These are phyloP conservation scores for Crioceris asparagi DNA, from an alignment of 2,888 invertebrate species.

Conservation along the genomic window DNA sequence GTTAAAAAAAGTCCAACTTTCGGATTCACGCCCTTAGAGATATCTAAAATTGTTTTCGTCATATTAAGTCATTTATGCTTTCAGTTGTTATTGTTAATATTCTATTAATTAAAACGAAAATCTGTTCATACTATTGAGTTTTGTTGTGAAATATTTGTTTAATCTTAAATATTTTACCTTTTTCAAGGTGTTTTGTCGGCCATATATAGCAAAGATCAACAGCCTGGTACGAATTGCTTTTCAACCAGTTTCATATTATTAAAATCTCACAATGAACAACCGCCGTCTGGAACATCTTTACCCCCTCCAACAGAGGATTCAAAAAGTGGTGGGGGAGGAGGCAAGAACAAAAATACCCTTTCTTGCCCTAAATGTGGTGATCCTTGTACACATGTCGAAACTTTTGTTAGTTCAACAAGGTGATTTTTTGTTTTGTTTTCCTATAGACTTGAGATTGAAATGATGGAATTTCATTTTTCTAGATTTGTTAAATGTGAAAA, in stretches of 20 bases:
- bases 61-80: too few species aligned
- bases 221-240: constrained; percentile 23
- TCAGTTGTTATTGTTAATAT: too few species aligned
- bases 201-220: constrained; percentile 23
- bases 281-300: constrained; percentile 21
- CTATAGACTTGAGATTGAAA: not conserved
- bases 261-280: constrained; percentile 29
- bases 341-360: constrained; percentile 64
- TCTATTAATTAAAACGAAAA: too few species aligned
- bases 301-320: constrained; percentile 21
- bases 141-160: too few species aligned
- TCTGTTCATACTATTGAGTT: too few species aligned
- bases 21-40: too few species aligned
- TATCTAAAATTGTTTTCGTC: too few species aligned
- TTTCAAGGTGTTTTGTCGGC: constrained; percentile 28
- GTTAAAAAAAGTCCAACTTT: too few species aligned
- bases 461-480: constrained; percentile 3
- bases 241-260: constrained; percentile 31
- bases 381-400: constrained; percentile 94
- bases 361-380: constrained; percentile 82
- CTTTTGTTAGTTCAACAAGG: constrained; percentile 91
- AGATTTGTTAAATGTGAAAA: constrained; percentile 93
- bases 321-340: constrained; percentile 39
- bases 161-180: too few species aligned
- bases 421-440: constrained; percentile 3